These are phyloP conservation scores for Acanthacorydalis orientalis DNA, from an alignment of 2,888 invertebrate genomes.

Conservation along the genomic window DNA sequence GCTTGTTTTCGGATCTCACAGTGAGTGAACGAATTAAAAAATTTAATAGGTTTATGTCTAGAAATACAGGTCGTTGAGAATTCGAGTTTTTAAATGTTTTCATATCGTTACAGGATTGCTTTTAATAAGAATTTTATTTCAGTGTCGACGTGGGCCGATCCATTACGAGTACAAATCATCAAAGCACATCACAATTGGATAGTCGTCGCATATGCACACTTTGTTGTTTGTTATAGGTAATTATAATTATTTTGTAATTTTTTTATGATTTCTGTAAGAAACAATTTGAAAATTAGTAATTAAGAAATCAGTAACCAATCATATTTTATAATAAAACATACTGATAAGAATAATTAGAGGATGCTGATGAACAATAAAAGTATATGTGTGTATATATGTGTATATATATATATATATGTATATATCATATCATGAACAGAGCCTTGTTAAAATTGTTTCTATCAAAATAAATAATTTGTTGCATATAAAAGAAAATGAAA, in stretches of 20 bases:
- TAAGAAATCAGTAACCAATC: too few relatives aligned
- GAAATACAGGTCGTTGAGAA: background rate
- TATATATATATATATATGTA: too few relatives aligned
- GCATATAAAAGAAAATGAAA: too few relatives aligned
- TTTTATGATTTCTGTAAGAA: background rate
- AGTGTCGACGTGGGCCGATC: constrained; percentile 67
- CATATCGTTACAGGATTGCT: background rate
- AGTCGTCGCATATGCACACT: constrained; percentile 89
- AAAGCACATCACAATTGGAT: constrained; percentile 98
- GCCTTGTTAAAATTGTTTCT: too few relatives aligned
- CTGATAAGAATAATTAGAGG: too few relatives aligned
- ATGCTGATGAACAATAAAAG: too few relatives aligned
- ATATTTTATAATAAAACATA: too few relatives aligned
- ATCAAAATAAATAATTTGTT: too few relatives aligned
- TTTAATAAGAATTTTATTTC: constrained; percentile 16
- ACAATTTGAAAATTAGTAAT: too few relatives aligned
- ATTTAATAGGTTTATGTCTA: background rate
- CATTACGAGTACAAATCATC: constrained; percentile 76
- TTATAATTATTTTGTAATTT: constrained; percentile 7
- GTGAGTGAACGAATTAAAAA: constrained; percentile 14
- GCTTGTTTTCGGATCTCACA: constrained; percentile 45
- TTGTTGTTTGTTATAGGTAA: constrained; percentile 85
- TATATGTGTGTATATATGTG: too few relatives aligned
- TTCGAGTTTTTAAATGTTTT: constrained; percentile 5
- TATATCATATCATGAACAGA: too few relatives aligned